Conservation (phyloP, 2,797 vertebrate species). For the Acestrorhynchus altus region DNA sequence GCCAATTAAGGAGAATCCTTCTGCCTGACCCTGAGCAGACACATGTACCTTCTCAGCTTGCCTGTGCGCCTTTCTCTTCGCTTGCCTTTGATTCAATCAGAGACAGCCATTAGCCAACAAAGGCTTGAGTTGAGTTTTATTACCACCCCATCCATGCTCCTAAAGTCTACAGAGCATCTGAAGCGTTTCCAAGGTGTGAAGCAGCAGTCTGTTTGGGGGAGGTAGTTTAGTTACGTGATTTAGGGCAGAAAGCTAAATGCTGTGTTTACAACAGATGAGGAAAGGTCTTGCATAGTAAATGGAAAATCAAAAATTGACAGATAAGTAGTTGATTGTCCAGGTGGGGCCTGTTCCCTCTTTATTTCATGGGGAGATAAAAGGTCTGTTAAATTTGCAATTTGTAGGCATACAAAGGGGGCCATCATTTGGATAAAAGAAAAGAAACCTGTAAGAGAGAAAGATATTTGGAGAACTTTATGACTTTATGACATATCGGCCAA, state of each 20-base stretch:
- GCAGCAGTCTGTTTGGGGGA: not conserved
- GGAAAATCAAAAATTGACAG: too few species aligned
- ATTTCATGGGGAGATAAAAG: too few species aligned
- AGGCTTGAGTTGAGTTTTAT: constrained; percentile 41
- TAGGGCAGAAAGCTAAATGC: not conserved
- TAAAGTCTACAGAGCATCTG: constrained; percentile 12
- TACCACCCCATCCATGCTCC: not conserved
- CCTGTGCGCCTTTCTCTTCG: constrained; percentile 11
- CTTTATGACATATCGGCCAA: too few species aligned
- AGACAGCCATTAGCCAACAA: constrained; percentile 44
- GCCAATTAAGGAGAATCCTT: constrained; percentile 63
- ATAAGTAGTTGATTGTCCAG: too few species aligned
- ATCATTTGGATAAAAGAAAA: too few species aligned
- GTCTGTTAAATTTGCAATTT: too few species aligned
- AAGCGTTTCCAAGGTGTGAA: constrained; percentile 4
- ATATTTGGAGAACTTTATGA: too few species aligned
- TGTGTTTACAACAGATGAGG: not conserved
- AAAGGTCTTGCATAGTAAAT: not conserved
- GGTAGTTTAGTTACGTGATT: not conserved
- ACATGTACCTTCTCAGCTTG: constrained; percentile 22
- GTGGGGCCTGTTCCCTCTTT: too few species aligned
- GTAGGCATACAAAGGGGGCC: too few species aligned
- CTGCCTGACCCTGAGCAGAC: constrained; percentile 53
- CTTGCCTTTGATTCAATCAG: constrained; percentile 30
- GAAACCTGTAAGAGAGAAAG: too few species aligned